These are phyloP conservation scores for Labeo calbasu DNA, from an alignment of 2,797 vertebrate genomes.

Conservation along the genomic window DNA sequence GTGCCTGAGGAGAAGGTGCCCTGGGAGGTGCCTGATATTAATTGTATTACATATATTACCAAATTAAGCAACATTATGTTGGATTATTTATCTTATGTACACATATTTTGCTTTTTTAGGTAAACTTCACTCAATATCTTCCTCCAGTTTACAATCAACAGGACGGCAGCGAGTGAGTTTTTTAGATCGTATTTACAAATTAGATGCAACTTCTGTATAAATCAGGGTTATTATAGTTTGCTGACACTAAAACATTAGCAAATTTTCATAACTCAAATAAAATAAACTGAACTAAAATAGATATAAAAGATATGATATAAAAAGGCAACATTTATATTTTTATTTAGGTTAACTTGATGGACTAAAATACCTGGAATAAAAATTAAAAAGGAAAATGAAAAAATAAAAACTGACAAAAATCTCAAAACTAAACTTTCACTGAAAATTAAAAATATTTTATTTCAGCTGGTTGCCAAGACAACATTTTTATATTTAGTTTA, in stretches of 20 bases:
- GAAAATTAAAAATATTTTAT: too few relatives aligned
- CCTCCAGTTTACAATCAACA: constrained; percentile 74
- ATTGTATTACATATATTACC: not conserved
- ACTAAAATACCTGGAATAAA: not conserved
- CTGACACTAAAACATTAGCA: too few relatives aligned
- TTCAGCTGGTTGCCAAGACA: too few relatives aligned
- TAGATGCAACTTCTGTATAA: not conserved
- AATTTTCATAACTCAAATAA: too few relatives aligned
- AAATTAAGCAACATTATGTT: not conserved
- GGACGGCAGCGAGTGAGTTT: constrained; percentile 30
- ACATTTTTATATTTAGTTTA: too few relatives aligned
- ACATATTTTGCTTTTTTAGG: constrained; percentile 68
- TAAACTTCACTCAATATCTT: constrained; percentile 81
- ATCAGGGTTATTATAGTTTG: not conserved
- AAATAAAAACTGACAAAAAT: too few relatives aligned
- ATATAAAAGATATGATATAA: too few relatives aligned
- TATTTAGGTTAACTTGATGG: not conserved
- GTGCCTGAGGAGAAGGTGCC: constrained; percentile 95
- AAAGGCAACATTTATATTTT: not conserved
- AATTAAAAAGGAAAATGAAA: not conserved
- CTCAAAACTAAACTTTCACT: too few relatives aligned
- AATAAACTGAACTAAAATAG: too few relatives aligned
- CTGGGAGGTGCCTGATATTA: constrained; percentile 84
- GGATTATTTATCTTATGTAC: not conserved
- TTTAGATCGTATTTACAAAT: too few relatives aligned